phyloP scores from a whole-genome alignment of 2,113 vertebrate species.

The Cyanistes caeruleus region DNA sequence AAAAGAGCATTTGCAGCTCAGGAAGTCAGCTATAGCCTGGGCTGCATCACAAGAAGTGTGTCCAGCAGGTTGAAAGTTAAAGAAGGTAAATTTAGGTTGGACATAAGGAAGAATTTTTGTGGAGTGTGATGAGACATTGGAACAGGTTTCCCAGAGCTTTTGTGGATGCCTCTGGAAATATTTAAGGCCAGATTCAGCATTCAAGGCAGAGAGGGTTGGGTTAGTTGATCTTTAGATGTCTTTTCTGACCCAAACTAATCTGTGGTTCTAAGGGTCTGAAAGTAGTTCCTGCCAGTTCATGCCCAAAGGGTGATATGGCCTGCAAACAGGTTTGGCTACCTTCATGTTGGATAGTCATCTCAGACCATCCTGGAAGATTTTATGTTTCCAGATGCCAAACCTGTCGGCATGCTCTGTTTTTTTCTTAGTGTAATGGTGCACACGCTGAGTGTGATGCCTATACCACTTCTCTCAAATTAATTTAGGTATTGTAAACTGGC shows the following conservation, averaged over 20 bases:
- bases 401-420: background rate
- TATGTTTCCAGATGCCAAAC: background rate
- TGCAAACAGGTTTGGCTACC: background rate
- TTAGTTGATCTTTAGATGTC: background rate
- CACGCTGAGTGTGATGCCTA: accelerated
- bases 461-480: background rate
- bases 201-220: accelerated
- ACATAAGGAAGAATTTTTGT: background rate
- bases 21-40: background rate
- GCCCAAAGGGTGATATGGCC: background rate
- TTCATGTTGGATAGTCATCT: background rate
- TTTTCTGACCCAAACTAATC: background rate
- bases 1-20: background rate
- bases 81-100: background rate
- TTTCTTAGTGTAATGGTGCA: background rate
- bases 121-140: background rate
- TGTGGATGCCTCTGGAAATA: background rate
- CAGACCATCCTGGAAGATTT: background rate
- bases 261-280: background rate
- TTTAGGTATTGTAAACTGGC: background rate
- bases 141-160: background rate
- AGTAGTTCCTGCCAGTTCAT: background rate
- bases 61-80: background rate
- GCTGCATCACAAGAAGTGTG: background rate
- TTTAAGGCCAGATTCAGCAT: background rate